Evolutionary conservation across 1,140 invertebrate genomes (phyloP), one percentile per base, ranked within the genome.

Genomic region (Subanguina moxae): DNA sequence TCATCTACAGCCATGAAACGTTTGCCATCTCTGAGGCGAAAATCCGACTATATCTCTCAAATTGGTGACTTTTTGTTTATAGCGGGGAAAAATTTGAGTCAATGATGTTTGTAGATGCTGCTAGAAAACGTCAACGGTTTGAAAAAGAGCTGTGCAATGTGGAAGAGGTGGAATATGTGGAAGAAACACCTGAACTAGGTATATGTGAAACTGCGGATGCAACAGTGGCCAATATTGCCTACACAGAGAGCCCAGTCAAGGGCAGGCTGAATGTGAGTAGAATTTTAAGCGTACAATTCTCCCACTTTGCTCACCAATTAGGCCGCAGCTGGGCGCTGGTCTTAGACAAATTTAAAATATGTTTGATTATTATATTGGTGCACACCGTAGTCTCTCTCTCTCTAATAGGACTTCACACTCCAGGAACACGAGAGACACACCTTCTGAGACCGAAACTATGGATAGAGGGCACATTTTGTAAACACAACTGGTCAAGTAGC

Each of bases 1-100:
- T n/a, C n/a, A 38, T 38, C 32, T 38, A 11, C 32, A 3, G 11
- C 8, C 8, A 61, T 61, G 58, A 61, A 61, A 61, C 58, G 58
- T n/a, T 61, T 61, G 28, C 58, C 58, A 13, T 28, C 58, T 3
- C 1, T 30, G 1, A 30, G 58, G 13, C 19, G 58, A 30, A 61
- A 61, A 32, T 19, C n/a, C 1, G 28, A 61, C 13, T 61, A 61
- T 61, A 61, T 61, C 28, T 30, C 58, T 3, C 28, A 61, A 30
- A 61, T 61, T 25, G 58, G 58, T 61, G 13, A 19, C 3, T 32
- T 32, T 61, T 61, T 61, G 3, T 32, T 5, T 25, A 7, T 21
- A n/a, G n/a, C n/a, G n/a, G 27, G 8, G 13, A 56, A 56, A 23
- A 56, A 30, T 43, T 7, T 21, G 27, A 61, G 38, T 30, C 27